These are phyloP conservation scores for Caenorhabditis doughertyi DNA, from an alignment of 2,888 invertebrate species.

Conservation along the genomic window DNA sequence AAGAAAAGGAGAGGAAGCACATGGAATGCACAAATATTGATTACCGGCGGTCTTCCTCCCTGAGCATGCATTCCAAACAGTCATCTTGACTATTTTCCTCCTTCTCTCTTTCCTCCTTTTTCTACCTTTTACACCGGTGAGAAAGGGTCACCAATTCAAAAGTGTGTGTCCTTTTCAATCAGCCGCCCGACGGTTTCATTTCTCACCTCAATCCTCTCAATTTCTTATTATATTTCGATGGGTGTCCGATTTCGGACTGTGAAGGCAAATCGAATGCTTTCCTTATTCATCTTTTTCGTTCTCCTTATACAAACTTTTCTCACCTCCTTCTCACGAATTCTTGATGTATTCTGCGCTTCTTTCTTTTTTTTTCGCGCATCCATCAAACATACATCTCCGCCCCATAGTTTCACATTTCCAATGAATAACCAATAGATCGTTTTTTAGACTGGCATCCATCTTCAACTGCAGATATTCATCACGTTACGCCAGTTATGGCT, in stretches of 20 bases:
- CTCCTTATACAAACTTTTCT: constrained; percentile 54
- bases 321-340: constrained; percentile 17
- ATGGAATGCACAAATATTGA: constrained; percentile 61
- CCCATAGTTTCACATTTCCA: constrained; percentile 37
- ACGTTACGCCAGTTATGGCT: constrained; percentile 60
- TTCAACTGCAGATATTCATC: constrained; percentile 50
- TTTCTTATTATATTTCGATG: constrained; percentile 10
- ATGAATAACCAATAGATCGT: constrained; percentile 39
- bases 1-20: constrained; percentile 21
- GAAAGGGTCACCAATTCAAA: constrained; percentile 36
- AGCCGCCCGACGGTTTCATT: constrained; percentile 36
- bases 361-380: constrained; percentile 24
- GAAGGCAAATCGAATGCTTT: constrained; percentile 34
- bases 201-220: constrained; percentile 15
- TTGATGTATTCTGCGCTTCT: constrained; percentile 20
- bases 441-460: constrained; percentile 61
- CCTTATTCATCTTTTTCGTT: constrained; percentile 23
- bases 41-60: constrained; percentile 14
- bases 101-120: background rate
- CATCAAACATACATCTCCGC: constrained; percentile 5
- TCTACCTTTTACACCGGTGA: background rate
- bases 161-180: constrained; percentile 60
- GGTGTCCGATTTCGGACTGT: constrained; percentile 52
- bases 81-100: constrained; percentile 33
- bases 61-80: constrained; percentile 30